Evolutionary conservation across 1,140 invertebrate genomes (phyloP).

Genomic region (Orchesella cincta): DNA sequence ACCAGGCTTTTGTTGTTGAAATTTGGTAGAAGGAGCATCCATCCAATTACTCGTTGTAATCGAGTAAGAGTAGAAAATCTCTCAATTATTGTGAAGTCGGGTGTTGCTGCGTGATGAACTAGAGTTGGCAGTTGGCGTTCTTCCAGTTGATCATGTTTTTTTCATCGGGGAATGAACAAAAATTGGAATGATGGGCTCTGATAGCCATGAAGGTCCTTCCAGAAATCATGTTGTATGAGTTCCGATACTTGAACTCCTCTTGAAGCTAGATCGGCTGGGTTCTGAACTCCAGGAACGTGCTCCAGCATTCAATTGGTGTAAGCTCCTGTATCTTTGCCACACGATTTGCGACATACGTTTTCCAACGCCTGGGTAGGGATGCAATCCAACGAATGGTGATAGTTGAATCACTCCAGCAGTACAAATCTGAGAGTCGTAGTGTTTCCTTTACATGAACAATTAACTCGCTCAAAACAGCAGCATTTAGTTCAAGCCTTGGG

Average conservation of each 20-base stretch:
- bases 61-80: neutral
- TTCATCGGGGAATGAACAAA: neutral
- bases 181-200: neutral
- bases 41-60: neutral
- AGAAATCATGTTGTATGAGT: neutral
- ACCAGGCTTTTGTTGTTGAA: too few species aligned
- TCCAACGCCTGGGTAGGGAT: neutral
- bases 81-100: neutral
- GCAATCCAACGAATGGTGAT: neutral
- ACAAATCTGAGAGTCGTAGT: neutral
- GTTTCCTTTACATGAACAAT: neutral
- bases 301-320: neutral
- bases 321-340: neutral
- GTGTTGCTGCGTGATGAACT: neutral
- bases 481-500: neutral
- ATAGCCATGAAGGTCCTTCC: slow-evolving; percentile 14
- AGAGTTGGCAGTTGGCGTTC: neutral
- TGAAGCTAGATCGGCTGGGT: slow-evolving; percentile 5
- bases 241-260: neutral
- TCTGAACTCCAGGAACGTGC: neutral
- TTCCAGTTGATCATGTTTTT: neutral
- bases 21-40: too few species aligned
- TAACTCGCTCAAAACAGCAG: neutral
- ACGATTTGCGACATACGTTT: neutral
- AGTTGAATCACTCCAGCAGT: neutral